Base-by-base conservation (phyloP, 2,888 invertebrate species). In the Apeira syringaria region DNA sequence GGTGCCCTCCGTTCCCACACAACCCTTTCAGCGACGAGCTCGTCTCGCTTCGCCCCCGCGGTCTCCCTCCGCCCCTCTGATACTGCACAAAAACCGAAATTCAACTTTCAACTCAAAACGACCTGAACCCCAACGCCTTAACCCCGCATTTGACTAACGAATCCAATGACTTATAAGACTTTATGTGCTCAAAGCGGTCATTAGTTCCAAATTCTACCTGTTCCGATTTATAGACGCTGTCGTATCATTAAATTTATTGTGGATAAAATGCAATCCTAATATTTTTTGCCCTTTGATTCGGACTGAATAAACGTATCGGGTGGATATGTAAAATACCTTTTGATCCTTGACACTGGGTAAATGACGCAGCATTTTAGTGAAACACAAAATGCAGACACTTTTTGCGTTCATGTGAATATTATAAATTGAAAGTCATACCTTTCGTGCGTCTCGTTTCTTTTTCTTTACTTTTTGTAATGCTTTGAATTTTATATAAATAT, bases 1-100 rank as follows among this genome's bases (percentile, higher is more conserved):
- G 90, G 90, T 90, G 90, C 90, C 89, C 83, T 81, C 71, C 69
- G 87, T 90, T 90, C 90, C 90, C 90, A 90, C 90, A 90, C 90
- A 90, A 90, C 90, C 90, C 90, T 90, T 90, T 90, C 82, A 84
- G 80, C 76, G 64, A 68, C 68, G 64, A 73, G 77, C 34, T 38
- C 37, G 38, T 78, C 75, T 79, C 71, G 45, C 40, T 30, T 62
- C 74, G 61, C 68, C 67, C 65, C 72, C 74, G 61, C 73, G 45
- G 72, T 74, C 68, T 70, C 54, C 60, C 61, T 48, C 56, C 57
- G 65, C 68, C 69, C 74, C 54, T 61, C 53, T 57, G 53, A 55
- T 71, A 73, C 71, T 68, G 61, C 67, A 75, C 69, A 80, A 83
- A 82, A 80, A 78, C 67, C 45, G 43, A 49, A 54, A 55, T 56